These are phyloP conservation scores for Xiphorhynchus elegans DNA, from an alignment of 2,113 vertebrate genomes.

Conservation along the genomic window DNA sequence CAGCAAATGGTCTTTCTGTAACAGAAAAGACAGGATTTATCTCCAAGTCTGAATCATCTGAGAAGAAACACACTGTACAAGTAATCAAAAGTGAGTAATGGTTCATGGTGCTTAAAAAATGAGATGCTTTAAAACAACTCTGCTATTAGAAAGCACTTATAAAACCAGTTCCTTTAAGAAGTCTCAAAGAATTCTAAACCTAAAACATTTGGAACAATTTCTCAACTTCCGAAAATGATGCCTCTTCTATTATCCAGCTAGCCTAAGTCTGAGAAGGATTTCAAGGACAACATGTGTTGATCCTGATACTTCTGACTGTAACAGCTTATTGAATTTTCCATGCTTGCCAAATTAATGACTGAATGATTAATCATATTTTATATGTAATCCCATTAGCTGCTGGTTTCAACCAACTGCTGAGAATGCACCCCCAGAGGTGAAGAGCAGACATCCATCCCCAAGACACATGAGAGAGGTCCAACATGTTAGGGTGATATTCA, in stretches of 20 bases:
- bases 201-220: background rate
- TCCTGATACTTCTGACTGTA: background rate
- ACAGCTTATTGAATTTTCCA: background rate
- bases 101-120: background rate
- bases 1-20: background rate
- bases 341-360: slow-evolving; percentile 23
- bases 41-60: background rate
- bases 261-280: background rate
- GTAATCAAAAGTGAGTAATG: background rate
- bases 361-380: slow-evolving; percentile 16
- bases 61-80: background rate
- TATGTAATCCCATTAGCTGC: background rate
- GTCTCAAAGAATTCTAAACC: background rate
- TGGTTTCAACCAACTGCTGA: background rate
- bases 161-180: background rate
- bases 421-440: background rate
- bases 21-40: background rate
- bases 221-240: background rate
- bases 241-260: background rate
- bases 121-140: slow-evolving; percentile 8
- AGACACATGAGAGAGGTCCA: background rate
- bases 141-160: background rate
- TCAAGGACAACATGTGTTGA: slow-evolving; percentile 26
- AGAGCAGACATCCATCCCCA: background rate
- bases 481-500: background rate